Base-by-base conservation (phyloP, 2,888 invertebrate species). In the Galerucella calmariensis region DNA sequence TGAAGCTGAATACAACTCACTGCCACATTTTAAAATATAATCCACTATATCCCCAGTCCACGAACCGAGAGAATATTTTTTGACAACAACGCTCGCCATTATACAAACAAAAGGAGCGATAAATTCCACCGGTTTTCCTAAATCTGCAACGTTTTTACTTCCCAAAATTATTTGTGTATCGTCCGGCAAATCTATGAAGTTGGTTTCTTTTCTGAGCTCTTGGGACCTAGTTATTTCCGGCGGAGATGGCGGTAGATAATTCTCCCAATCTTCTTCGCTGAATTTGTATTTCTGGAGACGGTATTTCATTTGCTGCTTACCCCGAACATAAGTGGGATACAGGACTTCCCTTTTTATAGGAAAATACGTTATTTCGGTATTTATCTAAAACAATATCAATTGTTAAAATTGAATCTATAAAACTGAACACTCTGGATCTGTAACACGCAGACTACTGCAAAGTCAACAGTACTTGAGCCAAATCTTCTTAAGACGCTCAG, bases 31-130 rank as follows among this genome's bases (percentile, higher is more conserved):
- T 14, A 92, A 82, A 0, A 91, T 88, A 80, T 91, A 92, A 80
- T 91, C 90, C 0, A 93, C 89, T 0, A 92, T 88, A 0, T 90
- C 89, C 0, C 83, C 74, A 1, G 90, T 90, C 93, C 93, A 93
- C 0, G 92, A 90, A 46, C 89, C 86, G 1, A 91, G 87, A 0
- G 88, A 75, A 78, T 91, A 91, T 80, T 92, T 92, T 77, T 90
- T 90, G 0, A 92, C 90, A 9, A 92, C 90, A 0, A 91, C 90
- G 0, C 89, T 87, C 0, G 91, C 90, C 89, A 91, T 90, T n/a
- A 91, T 89, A 16, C 91, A 88, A 1, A 89, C 87, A 78, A 90
- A 91, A 0, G 91, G 91, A 1, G 91, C 85, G 24, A 89, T 85
- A 69, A 82, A 82, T 67, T 84, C 84, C 11, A 83, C 73, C 16